Base-by-base conservation (phyloP, 2,113 vertebrate genomes). In the Leptodactylus fuscus region DNA sequence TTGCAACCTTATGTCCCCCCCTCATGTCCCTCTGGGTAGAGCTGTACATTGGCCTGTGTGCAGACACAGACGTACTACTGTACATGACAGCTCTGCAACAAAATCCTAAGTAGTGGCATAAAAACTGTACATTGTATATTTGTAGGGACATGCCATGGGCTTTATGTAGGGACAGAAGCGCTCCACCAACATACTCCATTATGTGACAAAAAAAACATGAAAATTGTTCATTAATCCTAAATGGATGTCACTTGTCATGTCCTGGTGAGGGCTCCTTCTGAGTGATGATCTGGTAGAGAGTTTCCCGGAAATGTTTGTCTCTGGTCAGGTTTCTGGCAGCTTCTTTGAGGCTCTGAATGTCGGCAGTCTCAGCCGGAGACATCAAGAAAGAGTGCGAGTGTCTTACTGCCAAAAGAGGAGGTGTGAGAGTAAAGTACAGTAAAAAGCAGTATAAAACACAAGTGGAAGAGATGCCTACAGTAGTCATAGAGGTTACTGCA, bases 361-460 rank as follows among this genome's bases (percentile, higher is more conserved):
- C 94, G 87, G 92, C 87, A 71, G 90, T 89, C n/a, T 96, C 96
- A 2, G 90, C 41, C 0, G 89, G 91, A 0, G 94, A 89, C 18
- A 94, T 92, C 51, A 95, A 93, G 82, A 97, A 97, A 0, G 97
- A 98, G 92, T 97, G 95, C 2, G 97, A 98, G 67, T 97, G 97
- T 90, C 96, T 96, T 88, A 97, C 98, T 99, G 94, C 81, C 4
- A 44, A 12, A 41, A 70, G 41, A n/a, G 46, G 60, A 18, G 48
- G 1, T 7, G 7, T 20, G 27, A 49, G 32, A 15, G 76, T 46
- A 53, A 53, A 22, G 24, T 3, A 29, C 13, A 4, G 58, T 65
- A 20, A 69, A 65, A 65, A 65, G 60, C 7, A 65, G 60, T 13
- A 18, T 22, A 18, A 65, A 5, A 15, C 11, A 13, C 27, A 62